Evolutionary conservation across 2,888 invertebrate species (phyloP).

Genomic region (Cyclophora albipunctata): DNA sequence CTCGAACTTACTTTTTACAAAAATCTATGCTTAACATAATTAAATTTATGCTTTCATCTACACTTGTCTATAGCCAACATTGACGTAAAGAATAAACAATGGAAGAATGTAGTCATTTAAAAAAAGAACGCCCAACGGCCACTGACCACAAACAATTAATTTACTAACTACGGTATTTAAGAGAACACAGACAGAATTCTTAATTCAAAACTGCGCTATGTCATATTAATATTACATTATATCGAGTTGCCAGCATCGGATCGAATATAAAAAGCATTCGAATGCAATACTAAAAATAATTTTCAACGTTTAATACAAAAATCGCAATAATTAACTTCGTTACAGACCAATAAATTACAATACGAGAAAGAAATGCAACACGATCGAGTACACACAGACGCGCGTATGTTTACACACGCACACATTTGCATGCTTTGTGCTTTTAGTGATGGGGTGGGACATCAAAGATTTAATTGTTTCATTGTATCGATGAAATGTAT

Average conservation of each 20-base stretch:
- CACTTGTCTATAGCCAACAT: too few relatives aligned
- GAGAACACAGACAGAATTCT: slow-evolving; percentile 2
- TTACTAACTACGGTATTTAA: slow-evolving; percentile 2
- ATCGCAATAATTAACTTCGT: slow-evolving; percentile 75
- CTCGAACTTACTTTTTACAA: too few relatives aligned
- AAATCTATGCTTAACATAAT: too few relatives aligned
- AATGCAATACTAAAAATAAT: slow-evolving; percentile 70
- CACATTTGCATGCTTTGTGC: slow-evolving; percentile 13
- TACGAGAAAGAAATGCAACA: slow-evolving; percentile 71
- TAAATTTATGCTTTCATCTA: too few relatives aligned
- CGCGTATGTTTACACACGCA: slow-evolving; percentile 18
- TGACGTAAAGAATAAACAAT: too few relatives aligned
- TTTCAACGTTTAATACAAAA: slow-evolving; percentile 75
- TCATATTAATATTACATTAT: slow-evolving; percentile 27
- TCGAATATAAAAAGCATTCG: slow-evolving; percentile 13
- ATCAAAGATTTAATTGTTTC: not conserved
- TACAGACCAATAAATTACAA: slow-evolving; percentile 75
- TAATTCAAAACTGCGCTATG: slow-evolving; percentile 6
- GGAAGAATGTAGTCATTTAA: too few relatives aligned
- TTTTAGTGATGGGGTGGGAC: slow-evolving; percentile 24
- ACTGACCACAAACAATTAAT: not conserved
- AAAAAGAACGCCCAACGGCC: not conserved
- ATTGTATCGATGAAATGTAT: too few relatives aligned
- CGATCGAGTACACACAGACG: slow-evolving; percentile 41
- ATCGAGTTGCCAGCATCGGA: slow-evolving; percentile 18